phyloP scores from a whole-genome alignment of 2,888 invertebrate genomes.

The Apocheima hispidaria region DNA sequence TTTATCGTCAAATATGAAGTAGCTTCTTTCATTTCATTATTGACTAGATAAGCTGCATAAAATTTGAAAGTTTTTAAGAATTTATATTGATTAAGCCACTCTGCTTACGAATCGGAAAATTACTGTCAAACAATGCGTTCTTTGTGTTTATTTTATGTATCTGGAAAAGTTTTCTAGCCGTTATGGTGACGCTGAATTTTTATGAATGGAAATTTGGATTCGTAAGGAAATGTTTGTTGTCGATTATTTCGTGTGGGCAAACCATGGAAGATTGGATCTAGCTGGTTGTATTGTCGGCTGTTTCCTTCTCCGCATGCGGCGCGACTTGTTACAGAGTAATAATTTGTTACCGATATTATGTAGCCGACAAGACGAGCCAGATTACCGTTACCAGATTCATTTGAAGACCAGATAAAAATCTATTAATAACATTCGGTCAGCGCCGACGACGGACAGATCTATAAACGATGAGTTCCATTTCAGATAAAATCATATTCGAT shows the following conservation, averaged over 20 bases:
- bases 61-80: slow-evolving; percentile 44
- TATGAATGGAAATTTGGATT: slow-evolving; percentile 36
- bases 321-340: slow-evolving; percentile 58
- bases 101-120: slow-evolving; percentile 43
- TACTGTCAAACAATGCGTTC: slow-evolving; percentile 48
- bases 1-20: slow-evolving; percentile 38
- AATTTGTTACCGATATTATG: slow-evolving; percentile 79
- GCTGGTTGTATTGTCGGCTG: neutral
- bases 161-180: slow-evolving; percentile 34
- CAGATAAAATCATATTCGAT: slow-evolving; percentile 83
- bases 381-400: slow-evolving; percentile 81
- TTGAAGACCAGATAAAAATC: slow-evolving; percentile 84
- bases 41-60: slow-evolving; percentile 42
- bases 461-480: slow-evolving; percentile 86
- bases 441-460: slow-evolving; percentile 80
- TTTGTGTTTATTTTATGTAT: slow-evolving; percentile 48
- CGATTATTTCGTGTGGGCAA: slow-evolving; percentile 21
- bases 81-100: slow-evolving; percentile 44
- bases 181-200: slow-evolving; percentile 42
- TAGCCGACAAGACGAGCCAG: slow-evolving; percentile 74
- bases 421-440: slow-evolving; percentile 84
- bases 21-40: slow-evolving; percentile 49
- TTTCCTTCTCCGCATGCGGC: slow-evolving; percentile 44
- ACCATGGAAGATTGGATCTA: slow-evolving; percentile 1
- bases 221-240: slow-evolving; percentile 34